Base-by-base conservation (phyloP, 2,113 vertebrate genomes). In the Vulpes vulpes region DNA sequence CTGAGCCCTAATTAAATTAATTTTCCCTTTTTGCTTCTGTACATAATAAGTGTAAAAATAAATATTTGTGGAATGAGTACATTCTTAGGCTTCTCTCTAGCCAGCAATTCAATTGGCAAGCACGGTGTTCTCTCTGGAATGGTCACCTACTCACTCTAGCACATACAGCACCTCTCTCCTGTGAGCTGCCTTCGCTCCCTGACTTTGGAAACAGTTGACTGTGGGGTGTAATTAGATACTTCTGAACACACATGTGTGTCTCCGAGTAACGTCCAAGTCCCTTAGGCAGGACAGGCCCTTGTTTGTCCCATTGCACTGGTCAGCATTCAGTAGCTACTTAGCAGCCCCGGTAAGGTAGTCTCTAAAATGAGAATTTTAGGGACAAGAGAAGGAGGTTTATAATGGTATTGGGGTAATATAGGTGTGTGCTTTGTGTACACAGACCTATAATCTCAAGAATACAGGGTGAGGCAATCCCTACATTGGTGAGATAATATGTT, bases 1-100 rank as follows among this genome's bases (percentile, higher is more conserved):
- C 30, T 62, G 55, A 65, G 17, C n/a, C 20, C 89, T 93, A 82
- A 96, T 96, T 85, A 90, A 90, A 84, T 95, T 87, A 69, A 94
- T 74, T 90, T 84, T 74, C 82, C 55, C 14, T 84, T 92, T 95
- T 93, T 85, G 62, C 38, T 94, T 43, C 35, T 97, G 76, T 35
- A 74, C n/a, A 74, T 62, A 87, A 30, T 88, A 96, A 78, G 38
- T 93, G 16, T 89, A 67, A 84, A 91, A 95, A 67, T 81, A 97
- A 97, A 95, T 91, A 81, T 91, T 95, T 94, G 19, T 71, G 35
- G 8, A 74, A 62, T 73, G 60, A 92, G 22, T 87, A 49, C 65
- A 84, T 92, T 82, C 15, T 76, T 78, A 51, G 78, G 20, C 32
- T 89, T 92, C 84, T 88, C 22, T 85, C 51, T 93, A 73, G 53